These are phyloP conservation scores for Varroa destructor DNA, from an alignment of 1,140 invertebrate genomes.

Conservation along the genomic window DNA sequence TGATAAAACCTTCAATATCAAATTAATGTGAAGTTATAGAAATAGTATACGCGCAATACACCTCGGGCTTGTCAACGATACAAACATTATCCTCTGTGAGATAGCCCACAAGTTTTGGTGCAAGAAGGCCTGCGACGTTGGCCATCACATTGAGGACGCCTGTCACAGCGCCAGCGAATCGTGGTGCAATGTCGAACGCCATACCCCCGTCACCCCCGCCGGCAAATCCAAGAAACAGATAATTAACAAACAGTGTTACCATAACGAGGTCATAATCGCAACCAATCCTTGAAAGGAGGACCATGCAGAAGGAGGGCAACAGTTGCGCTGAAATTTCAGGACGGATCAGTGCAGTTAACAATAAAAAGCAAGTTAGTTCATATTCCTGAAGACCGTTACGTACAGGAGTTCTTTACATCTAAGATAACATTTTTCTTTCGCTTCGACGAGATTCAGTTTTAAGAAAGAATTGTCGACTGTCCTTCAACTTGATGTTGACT, in stretches of 20 bases:
- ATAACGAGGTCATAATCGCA: conserved; percentile 9
- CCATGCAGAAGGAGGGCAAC: not conserved
- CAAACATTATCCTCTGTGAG: not conserved
- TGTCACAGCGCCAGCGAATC: not conserved
- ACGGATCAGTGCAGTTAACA: not conserved
- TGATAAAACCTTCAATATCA: no score
- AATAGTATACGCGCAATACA: not conserved
- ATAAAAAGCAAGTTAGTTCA: not conserved
- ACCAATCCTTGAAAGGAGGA: not conserved
- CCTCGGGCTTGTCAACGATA: not conserved
- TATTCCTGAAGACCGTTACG: not conserved
- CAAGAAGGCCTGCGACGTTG: not conserved
- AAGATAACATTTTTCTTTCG: no score
- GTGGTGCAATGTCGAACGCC: not conserved
- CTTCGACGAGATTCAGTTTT: no score
- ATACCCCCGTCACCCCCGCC: conserved; percentile 4
- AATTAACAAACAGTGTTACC: conserved; percentile 6
- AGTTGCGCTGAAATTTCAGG: not conserved
- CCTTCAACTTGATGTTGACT: no score
- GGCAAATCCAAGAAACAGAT: not conserved
- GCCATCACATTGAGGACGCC: conserved; percentile 5
- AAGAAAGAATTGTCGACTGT: no score
- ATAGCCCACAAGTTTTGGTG: not conserved
- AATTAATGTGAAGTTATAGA: no score
- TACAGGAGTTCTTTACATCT: not conserved